Evolutionary conservation across 2,113 vertebrate genomes (phyloP).

Genomic region (Varanus komodoensis): DNA sequence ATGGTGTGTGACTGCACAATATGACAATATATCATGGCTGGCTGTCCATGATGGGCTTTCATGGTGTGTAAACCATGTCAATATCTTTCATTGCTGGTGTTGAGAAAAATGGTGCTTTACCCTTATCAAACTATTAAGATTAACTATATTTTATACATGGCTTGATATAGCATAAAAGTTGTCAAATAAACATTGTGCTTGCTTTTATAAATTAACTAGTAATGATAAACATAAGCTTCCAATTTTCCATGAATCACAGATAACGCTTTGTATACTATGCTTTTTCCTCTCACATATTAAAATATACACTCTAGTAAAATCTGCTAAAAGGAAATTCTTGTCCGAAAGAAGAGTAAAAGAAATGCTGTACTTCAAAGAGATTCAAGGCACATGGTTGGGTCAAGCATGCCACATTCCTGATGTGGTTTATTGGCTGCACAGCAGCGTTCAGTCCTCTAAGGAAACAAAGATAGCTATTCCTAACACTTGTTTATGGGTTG

Average conservation of each 20-base stretch:
- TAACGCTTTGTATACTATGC: neutral
- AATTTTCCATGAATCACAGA: neutral
- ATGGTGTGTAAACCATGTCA: too few species aligned
- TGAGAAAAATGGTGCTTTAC: neutral
- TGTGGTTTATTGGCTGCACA: constrained; percentile 17
- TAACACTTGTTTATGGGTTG: neutral
- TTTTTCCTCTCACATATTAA: neutral
- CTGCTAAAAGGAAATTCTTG: constrained; percentile 8
- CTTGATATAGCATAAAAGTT: neutral
- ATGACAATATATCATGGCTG: too few species aligned
- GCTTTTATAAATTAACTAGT: neutral
- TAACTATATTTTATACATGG: neutral
- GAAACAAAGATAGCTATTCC: constrained; percentile 2
- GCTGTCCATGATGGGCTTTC: too few species aligned
- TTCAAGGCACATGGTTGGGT: constrained; percentile 4
- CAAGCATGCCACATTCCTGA: neutral
- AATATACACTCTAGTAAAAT: neutral
- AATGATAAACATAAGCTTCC: neutral
- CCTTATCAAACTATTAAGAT: neutral
- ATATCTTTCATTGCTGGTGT: neutral
- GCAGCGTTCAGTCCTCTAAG: constrained; percentile 1
- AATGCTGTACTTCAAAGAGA: neutral
- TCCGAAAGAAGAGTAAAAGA: neutral
- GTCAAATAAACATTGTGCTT: neutral
- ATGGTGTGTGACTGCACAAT: too few species aligned